Evolutionary conservation across 37 sponge, comb jelly and placozoan genomes (phyloP).

Genomic region (Aplysina aerophoba): DNA sequence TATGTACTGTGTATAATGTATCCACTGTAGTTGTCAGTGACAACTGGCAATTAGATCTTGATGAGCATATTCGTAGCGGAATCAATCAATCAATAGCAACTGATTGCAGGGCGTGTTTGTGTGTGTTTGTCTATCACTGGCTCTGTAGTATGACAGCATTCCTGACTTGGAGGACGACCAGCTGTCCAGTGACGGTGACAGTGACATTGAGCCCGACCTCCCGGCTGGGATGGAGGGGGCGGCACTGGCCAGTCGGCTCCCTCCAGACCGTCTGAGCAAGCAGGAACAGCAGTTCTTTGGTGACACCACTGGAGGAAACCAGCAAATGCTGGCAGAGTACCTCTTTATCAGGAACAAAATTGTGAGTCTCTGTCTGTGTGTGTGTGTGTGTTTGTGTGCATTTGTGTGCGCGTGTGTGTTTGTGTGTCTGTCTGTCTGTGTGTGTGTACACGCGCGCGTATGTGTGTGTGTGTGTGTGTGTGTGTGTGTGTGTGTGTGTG

Average conservation of each 20-base stretch:
- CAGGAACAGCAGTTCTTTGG: constrained; percentile 88
- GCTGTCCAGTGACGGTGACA: constrained; percentile 78
- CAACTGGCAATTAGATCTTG: neutral
- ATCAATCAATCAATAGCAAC: no score
- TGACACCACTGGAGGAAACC: constrained; percentile 73
- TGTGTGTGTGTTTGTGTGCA: no score
- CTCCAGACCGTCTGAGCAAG: constrained; percentile 83
- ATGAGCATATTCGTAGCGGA: no score
- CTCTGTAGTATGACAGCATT: constrained; percentile 30
- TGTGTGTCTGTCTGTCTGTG: no score
- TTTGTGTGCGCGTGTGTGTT: no score
- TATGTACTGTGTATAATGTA: no score
- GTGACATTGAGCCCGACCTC: constrained; percentile 78
- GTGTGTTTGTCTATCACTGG: neutral
- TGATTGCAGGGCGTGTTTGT: neutral
- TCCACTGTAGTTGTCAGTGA: neutral
- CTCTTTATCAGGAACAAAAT: constrained; percentile 92
- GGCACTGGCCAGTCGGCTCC: constrained; percentile 89
- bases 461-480: no score
- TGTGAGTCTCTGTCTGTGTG: constrained; percentile 27
- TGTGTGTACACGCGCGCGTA: no score
- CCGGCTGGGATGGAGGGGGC: constrained; percentile 87
- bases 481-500: no score
- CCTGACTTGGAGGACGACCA: constrained; percentile 79
- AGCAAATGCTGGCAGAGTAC: constrained; percentile 76